phyloP scores from a whole-genome alignment of 2,113 vertebrate species.

The Otis tarda region DNA sequence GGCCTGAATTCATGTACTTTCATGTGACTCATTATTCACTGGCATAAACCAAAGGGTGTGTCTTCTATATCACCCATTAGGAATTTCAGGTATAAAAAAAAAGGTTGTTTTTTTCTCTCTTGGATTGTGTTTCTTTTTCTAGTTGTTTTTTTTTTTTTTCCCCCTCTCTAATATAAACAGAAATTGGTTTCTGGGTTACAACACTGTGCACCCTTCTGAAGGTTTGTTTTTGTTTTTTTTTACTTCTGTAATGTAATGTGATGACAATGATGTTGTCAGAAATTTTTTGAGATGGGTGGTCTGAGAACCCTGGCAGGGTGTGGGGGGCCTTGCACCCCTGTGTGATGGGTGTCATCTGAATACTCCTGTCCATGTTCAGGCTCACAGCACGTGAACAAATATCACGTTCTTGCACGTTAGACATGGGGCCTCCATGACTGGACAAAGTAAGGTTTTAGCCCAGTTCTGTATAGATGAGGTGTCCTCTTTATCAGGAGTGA shows the following conservation, averaged over 20 bases:
- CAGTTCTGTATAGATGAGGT: rapidly evolving
- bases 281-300: background rate
- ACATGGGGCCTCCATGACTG: background rate
- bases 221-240: background rate
- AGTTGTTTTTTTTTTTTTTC: background rate
- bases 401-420: background rate
- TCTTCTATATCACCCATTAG: constrained; percentile 21
- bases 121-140: background rate
- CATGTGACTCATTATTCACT: constrained; percentile 32
- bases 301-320: background rate
- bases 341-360: background rate
- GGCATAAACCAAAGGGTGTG: constrained; percentile 43
- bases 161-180: background rate
- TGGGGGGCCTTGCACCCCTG: background rate
- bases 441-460: background rate
- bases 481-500: background rate
- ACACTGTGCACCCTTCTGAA: background rate
- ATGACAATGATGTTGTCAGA: background rate
- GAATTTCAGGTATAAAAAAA: constrained; percentile 26
- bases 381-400: rapidly evolving
- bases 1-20: constrained; percentile 11
- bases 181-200: background rate
- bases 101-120: background rate
- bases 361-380: background rate
- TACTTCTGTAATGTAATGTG: rapidly evolving